A percentile compares a stretch with the other conserved stretches of the same genome.
phyloP scores from a whole-genome alignment of 2,113 vertebrate genomes.

The Geococcyx californianus region DNA sequence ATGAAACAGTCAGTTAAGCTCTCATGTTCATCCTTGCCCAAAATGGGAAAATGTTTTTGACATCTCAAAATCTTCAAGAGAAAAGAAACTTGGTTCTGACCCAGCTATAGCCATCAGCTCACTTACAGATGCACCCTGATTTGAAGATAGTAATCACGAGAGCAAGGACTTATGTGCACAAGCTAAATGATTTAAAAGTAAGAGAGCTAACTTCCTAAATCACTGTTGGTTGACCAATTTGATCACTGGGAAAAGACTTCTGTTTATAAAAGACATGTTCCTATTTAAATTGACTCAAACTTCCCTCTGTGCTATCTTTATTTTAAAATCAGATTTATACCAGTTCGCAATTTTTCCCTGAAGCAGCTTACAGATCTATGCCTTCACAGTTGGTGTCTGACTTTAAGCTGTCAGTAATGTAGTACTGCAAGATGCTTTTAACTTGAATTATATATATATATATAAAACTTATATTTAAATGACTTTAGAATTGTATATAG shows the following conservation, averaged over 20 bases:
- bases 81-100: background rate
- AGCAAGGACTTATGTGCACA: background rate
- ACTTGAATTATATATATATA: conserved; percentile 25
- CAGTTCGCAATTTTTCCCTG: conserved; percentile 37
- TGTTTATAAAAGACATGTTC: background rate
- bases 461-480: conserved; percentile 40
- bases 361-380: conserved; percentile 38
- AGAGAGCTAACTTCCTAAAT: background rate
- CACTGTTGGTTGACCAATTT: background rate
- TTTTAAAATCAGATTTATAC: conserved; percentile 47
- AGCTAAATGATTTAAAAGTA: background rate
- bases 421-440: conserved; percentile 51
- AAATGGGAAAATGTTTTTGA: background rate
- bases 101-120: background rate
- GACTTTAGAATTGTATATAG: background rate
- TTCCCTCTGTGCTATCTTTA: background rate
- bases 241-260: background rate
- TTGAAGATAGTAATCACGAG: background rate
- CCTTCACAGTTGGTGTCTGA: conserved; percentile 58
- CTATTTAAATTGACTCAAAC: conserved; percentile 3
- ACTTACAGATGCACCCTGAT: background rate
- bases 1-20: background rate
- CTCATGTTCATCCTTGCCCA: background rate
- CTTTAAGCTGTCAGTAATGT: conserved; percentile 50
- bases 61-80: background rate